phyloP scores from a whole-genome alignment of 2,888 invertebrate genomes.

The Crepidodera aurea region DNA sequence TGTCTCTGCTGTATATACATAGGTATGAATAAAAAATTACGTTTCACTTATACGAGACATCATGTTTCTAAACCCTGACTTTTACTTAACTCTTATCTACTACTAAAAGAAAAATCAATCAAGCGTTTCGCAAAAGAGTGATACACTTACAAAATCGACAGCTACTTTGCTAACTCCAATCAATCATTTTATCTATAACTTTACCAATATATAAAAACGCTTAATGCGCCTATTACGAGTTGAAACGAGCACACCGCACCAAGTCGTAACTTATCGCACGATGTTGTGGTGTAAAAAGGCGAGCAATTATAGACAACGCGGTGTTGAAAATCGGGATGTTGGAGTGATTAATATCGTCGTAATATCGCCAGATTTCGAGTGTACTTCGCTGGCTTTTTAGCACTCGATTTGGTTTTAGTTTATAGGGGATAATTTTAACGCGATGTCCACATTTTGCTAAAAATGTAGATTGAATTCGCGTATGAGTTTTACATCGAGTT shows the following conservation, averaged over 20 bases:
- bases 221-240: not conserved
- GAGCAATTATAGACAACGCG: conserved; percentile 5
- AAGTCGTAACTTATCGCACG: not conserved
- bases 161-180: not conserved
- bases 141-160: not conserved
- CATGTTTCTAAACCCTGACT: no score
- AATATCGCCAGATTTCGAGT: not conserved
- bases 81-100: no score
- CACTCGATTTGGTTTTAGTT: not conserved
- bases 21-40: no score
- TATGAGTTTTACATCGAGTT: no score
- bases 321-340: conserved; percentile 2
- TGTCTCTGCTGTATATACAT: no score
- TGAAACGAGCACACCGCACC: not conserved
- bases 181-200: not conserved
- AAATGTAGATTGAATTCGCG: no score
- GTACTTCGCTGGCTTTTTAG: conserved; percentile 7
- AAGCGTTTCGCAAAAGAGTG: no score
- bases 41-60: no score
- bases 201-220: not conserved
- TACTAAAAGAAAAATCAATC: no score
- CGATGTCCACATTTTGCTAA: no score
- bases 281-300: conserved; percentile 3
- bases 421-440: no score
- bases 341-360: not conserved